Conservation (phyloP, 2,797 vertebrate genomes). For the Onychomys leucogaster region DNA sequence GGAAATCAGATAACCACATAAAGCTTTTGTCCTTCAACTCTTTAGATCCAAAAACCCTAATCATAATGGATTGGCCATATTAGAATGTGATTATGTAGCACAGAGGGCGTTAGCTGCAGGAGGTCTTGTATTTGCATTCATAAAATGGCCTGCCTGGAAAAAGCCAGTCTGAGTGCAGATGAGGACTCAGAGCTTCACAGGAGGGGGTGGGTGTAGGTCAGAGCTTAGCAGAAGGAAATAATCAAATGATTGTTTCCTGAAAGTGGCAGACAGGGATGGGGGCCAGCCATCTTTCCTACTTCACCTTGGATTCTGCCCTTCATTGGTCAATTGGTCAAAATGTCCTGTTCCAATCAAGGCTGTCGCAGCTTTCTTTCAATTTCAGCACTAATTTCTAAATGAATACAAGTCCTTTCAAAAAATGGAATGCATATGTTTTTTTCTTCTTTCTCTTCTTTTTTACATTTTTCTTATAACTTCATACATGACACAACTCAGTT, state of each 20-base stretch:
- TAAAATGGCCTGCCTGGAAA: conserved; percentile 66
- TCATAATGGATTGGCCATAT: conserved; percentile 68
- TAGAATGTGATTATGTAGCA: conserved; percentile 49
- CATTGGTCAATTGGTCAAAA: neutral
- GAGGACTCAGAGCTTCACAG: conserved; percentile 17
- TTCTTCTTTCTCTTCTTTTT: neutral
- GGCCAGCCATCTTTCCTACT: neutral
- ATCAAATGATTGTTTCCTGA: conserved; percentile 70
- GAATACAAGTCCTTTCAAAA: conserved; percentile 33
- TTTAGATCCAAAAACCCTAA: conserved; percentile 24
- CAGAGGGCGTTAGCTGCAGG: conserved; percentile 51
- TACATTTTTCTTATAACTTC: conserved; percentile 8
- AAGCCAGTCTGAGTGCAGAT: conserved; percentile 51
- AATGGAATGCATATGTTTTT: neutral
- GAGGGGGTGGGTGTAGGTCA: conserved; percentile 63
- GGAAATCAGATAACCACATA: conserved; percentile 18
- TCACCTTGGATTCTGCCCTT: neutral
- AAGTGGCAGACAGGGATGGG: conserved; percentile 39
- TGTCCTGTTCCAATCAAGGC: neutral
- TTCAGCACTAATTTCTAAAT: conserved; percentile 33
- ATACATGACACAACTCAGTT: neutral
- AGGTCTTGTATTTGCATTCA: conserved; percentile 70
- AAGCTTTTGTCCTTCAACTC: conserved; percentile 56
- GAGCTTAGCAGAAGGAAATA: conserved; percentile 73
- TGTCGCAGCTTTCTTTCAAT: conserved; percentile 19